A percentile compares a stretch with the other conserved stretches of the same genome.
Conservation (phyloP, 1,140 invertebrate species). For the Spodoptera frugiperda region DNA sequence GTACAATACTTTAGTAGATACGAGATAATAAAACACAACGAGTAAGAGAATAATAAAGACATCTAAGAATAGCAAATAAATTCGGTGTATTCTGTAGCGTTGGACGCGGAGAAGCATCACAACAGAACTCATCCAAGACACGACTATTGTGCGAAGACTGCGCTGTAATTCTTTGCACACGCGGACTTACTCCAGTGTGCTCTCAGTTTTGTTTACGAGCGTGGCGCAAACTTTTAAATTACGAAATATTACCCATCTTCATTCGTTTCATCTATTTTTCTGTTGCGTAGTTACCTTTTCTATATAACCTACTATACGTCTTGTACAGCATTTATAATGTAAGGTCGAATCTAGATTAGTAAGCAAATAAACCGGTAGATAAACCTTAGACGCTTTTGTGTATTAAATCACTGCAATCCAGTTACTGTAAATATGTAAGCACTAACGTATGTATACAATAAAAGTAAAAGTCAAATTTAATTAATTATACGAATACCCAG, state of each 20-base stretch:
- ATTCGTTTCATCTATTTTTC: slow-evolving; percentile 42
- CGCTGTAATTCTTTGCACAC: slow-evolving; percentile 27
- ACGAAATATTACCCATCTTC: slow-evolving; percentile 42
- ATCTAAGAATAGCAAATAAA: slow-evolving; percentile 32
- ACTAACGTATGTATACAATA: slow-evolving; percentile 23
- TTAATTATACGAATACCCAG: slow-evolving; percentile 20
- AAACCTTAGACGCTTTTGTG: slow-evolving; percentile 41
- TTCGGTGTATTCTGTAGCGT: slow-evolving; percentile 22
- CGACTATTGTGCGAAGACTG: slow-evolving; percentile 40
- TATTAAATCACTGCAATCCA: slow-evolving; percentile 38
- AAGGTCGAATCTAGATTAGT: slow-evolving; percentile 39
- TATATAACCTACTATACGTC: slow-evolving; percentile 44
- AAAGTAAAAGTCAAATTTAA: slow-evolving; percentile 2
- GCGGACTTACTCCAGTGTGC: slow-evolving; percentile 10
- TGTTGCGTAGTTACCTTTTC: slow-evolving; percentile 42
- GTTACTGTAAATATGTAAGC: slow-evolving; percentile 43
- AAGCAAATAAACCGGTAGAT: slow-evolving; percentile 31
- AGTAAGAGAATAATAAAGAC: slow-evolving; percentile 30
- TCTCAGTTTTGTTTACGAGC: slow-evolving; percentile 36
- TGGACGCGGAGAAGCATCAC: slow-evolving; percentile 16
- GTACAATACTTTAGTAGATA: slow-evolving; percentile 14
- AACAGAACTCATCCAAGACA: slow-evolving; percentile 26
- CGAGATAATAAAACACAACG: slow-evolving; percentile 26
- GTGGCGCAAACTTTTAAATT: slow-evolving; percentile 46
- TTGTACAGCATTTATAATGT: slow-evolving; percentile 41